phyloP scores from a whole-genome alignment of 2,888 invertebrate species.

The Carpatolechia fugitivella region DNA sequence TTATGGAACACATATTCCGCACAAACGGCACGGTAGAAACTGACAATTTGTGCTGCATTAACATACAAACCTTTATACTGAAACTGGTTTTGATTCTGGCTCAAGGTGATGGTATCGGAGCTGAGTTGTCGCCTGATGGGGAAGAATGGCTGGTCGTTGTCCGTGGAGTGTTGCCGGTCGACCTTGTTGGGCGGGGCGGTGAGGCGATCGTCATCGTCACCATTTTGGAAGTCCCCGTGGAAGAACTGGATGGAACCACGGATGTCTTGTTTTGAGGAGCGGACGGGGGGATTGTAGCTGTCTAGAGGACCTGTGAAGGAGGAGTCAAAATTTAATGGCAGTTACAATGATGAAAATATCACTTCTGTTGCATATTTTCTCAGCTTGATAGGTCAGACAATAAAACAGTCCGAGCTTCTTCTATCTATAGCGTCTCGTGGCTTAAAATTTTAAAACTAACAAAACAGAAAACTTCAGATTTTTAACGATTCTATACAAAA shows the following conservation, averaged over 20 bases:
- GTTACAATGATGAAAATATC: too few relatives aligned
- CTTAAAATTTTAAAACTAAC: too few relatives aligned
- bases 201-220: slow-evolving; percentile 50
- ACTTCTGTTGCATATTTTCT: too few relatives aligned
- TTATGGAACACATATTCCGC: too few relatives aligned
- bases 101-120: slow-evolving; percentile 74
- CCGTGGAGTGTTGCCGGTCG: slow-evolving; percentile 73
- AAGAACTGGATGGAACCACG: slow-evolving; percentile 84
- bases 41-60: too few relatives aligned
- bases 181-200: slow-evolving; percentile 2
- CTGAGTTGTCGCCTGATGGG: slow-evolving; percentile 79
- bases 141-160: slow-evolving; percentile 37
- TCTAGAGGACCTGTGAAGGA: slow-evolving; percentile 69
- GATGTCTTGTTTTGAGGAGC: slow-evolving; percentile 88
- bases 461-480: too few relatives aligned
- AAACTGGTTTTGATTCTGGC: slow-evolving; percentile 47
- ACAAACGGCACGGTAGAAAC: too few relatives aligned
- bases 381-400: too few relatives aligned
- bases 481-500: too few relatives aligned
- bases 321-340: too few relatives aligned
- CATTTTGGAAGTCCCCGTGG: slow-evolving; percentile 78
- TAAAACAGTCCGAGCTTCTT: too few relatives aligned
- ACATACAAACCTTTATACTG: slow-evolving; percentile 34
- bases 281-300: slow-evolving; percentile 82
- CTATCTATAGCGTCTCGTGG: too few relatives aligned